phyloP scores from a whole-genome alignment of 2,888 invertebrate genomes.

The Coelinius sp. region DNA sequence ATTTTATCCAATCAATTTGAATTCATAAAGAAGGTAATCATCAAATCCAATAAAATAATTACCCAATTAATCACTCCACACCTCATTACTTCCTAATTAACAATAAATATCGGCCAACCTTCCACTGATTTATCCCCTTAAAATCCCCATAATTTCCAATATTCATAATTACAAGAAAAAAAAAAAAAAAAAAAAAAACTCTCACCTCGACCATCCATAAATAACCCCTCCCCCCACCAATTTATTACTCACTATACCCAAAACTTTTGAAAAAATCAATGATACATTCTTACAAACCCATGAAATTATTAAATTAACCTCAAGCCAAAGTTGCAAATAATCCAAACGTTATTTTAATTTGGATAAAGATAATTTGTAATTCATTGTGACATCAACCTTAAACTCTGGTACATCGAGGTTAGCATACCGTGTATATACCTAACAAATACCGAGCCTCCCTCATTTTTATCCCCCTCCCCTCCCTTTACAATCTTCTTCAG shows the following conservation, averaged over 20 bases:
- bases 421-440: not conserved
- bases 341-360: slow-evolving; percentile 13
- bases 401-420: not conserved
- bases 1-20: too few species aligned
- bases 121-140: not conserved
- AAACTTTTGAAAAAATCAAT: not conserved
- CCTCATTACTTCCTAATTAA: not conserved
- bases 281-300: not conserved
- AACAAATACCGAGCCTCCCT: slow-evolving; percentile 6
- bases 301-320: slow-evolving; percentile 19
- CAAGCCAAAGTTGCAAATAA: not conserved
- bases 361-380: slow-evolving; percentile 16
- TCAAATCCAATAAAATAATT: not conserved
- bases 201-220: not conserved
- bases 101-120: not conserved
- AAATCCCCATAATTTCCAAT: not conserved
- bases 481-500: slow-evolving; percentile 48
- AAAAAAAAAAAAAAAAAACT: too few species aligned
- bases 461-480: slow-evolving; percentile 1
- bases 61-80: not conserved
- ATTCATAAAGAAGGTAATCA: too few species aligned
- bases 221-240: not conserved
- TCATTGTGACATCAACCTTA: not conserved
- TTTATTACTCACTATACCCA: not conserved
- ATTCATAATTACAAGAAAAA: not conserved